A percentile compares a stretch with the other conserved stretches of the same genome.
These are phyloP conservation scores for Chymomyza costata DNA, from an alignment of 1,140 invertebrate genomes.

Conservation along the genomic window DNA sequence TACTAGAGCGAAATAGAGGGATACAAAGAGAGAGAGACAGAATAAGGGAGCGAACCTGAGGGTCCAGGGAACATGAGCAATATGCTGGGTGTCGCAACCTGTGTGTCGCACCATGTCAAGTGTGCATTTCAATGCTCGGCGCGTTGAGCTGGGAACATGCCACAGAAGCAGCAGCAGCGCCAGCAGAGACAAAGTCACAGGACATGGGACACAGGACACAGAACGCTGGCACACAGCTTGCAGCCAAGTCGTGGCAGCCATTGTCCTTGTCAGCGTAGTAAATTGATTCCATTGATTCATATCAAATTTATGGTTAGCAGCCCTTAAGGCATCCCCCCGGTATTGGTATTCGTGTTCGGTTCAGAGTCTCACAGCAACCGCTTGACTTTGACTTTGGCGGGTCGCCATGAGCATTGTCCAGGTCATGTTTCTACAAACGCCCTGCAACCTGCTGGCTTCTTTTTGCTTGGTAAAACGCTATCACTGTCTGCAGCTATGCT, in stretches of 20 bases:
- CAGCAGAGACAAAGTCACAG: no score
- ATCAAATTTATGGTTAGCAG: conserved; percentile 38
- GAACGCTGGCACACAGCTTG: no score
- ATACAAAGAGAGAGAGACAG: no score
- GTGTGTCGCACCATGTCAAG: conserved; percentile 29
- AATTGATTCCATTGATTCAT: conserved; percentile 53
- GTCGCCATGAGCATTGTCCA: neutral
- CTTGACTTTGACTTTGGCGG: conserved; percentile 19
- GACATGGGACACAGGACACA: no score
- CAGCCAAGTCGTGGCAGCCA: neutral
- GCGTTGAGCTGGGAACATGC: no score
- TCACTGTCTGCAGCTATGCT: no score
- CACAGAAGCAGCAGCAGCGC: no score
- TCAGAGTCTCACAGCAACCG: conserved; percentile 3
- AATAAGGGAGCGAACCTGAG: no score
- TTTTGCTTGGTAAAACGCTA: no score
- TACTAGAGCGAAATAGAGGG: no score
- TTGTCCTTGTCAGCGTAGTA: conserved; percentile 7
- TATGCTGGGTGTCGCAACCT: conserved; percentile 7
- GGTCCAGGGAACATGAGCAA: conserved; percentile 8
- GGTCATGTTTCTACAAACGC: neutral
- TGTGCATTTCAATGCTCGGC: conserved; percentile 29
- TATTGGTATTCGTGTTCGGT: no score
- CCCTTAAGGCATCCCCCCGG: conserved; percentile 3
- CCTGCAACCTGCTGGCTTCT: no score